These are phyloP conservation scores for Cricetomys ansorgei DNA, from an alignment of 2,113 vertebrate genomes.

Conservation along the genomic window DNA sequence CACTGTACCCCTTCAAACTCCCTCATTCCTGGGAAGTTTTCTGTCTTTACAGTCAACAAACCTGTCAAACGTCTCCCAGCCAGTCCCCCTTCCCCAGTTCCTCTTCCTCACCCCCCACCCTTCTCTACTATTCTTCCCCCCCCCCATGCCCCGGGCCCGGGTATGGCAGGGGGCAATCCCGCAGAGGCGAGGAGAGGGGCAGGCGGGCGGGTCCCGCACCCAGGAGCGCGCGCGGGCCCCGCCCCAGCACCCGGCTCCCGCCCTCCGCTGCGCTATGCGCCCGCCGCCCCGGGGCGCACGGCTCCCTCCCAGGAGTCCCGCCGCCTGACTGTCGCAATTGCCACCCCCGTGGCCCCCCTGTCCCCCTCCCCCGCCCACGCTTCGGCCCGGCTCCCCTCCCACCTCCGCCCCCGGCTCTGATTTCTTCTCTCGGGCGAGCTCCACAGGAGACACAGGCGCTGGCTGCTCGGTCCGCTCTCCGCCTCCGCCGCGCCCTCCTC, in stretches of 20 bases:
- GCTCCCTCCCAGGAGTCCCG: slow-evolving; percentile 69
- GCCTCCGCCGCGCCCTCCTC: slow-evolving; percentile 79
- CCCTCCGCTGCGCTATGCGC: slow-evolving; percentile 63
- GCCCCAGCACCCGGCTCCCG: slow-evolving; percentile 67
- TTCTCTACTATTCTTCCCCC: slow-evolving; percentile 40
- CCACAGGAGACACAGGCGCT: slow-evolving; percentile 79
- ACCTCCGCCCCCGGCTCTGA: slow-evolving; percentile 77
- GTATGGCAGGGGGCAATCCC: background rate
- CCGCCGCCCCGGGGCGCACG: slow-evolving; percentile 72
- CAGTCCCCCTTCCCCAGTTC: slow-evolving; percentile 67
- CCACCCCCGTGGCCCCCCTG: slow-evolving; percentile 62
- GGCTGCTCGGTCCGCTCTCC: slow-evolving; percentile 77
- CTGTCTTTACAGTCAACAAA: slow-evolving; percentile 84
- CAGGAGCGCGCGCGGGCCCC: slow-evolving; percentile 57
- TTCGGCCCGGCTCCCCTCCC: slow-evolving; percentile 62
- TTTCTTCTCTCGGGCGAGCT: slow-evolving; percentile 80
- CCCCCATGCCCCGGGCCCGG: background rate
- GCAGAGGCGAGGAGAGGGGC: slow-evolving; percentile 29
- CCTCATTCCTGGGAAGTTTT: slow-evolving; percentile 83
- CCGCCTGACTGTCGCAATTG: slow-evolving; percentile 78
- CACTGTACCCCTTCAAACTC: slow-evolving; percentile 60
- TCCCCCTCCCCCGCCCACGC: slow-evolving; percentile 66
- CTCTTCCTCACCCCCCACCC: slow-evolving; percentile 40
- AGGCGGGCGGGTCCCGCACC: slow-evolving; percentile 45
- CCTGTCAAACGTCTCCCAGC: slow-evolving; percentile 79